Percentiles rank a stretch among this genome's conserved stretches.
Conservation (phyloP, 2,797 vertebrate genomes). For the Emys orbicularis region DNA sequence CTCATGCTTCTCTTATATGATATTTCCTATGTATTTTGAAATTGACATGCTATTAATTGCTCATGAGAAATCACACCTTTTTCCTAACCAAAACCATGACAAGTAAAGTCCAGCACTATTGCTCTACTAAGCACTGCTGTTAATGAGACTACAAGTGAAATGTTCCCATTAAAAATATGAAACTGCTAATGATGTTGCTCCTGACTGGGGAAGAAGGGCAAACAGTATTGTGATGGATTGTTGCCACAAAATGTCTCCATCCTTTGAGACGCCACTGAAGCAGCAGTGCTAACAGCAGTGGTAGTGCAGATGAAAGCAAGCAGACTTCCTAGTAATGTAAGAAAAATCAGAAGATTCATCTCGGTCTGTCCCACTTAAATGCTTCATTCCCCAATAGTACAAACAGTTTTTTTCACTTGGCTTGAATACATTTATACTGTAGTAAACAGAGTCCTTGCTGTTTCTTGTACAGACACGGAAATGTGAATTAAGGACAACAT, state of each 20-base stretch:
- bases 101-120: neutral
- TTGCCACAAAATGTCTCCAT: neutral
- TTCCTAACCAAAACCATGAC: slow-evolving; percentile 20
- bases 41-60: slow-evolving; percentile 41
- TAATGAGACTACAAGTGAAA: slow-evolving; percentile 26
- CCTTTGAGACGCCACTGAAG: neutral
- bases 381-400: neutral
- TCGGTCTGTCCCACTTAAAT: neutral
- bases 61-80: neutral
- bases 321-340: neutral
- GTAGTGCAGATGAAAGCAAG: neutral
- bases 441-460: neutral
- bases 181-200: neutral
- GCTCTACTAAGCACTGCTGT: slow-evolving; percentile 40
- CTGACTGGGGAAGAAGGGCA: neutral
- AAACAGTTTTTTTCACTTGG: neutral
- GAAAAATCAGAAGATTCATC: neutral
- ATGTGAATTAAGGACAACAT: neutral
- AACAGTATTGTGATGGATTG: neutral
- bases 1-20: slow-evolving; percentile 20
- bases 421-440: neutral
- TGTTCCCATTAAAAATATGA: neutral
- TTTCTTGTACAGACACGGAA: neutral
- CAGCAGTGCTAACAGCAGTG: neutral
- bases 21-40: slow-evolving; percentile 46